A percentile compares a stretch with the other conserved stretches of the same genome.
phyloP scores from a whole-genome alignment of 2,888 invertebrate genomes.

The Scelioninae gen. 2 region DNA sequence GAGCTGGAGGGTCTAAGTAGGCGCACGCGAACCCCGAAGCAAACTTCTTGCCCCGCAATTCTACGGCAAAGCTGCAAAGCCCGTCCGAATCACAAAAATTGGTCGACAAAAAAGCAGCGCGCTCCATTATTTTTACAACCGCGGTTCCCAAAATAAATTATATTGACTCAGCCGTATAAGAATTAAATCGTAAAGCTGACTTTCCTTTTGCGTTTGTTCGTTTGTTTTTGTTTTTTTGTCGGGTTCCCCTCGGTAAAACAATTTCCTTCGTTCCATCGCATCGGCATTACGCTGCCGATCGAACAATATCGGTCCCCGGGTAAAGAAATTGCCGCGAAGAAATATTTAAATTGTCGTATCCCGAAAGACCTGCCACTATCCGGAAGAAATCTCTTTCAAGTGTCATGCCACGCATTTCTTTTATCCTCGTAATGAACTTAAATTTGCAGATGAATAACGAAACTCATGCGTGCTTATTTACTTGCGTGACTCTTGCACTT shows the following conservation, averaged over 20 bases:
- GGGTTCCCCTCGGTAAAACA: conserved; percentile 1
- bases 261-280: conserved; percentile 6
- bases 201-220: no score
- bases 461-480: conserved; percentile 54
- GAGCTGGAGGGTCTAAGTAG: conserved; percentile 70
- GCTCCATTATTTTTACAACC: conserved; percentile 36
- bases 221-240: neutral
- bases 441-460: conserved; percentile 52
- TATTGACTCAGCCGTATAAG: conserved; percentile 34
- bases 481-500: conserved; percentile 69
- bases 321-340: no score
- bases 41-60: conserved; percentile 35
- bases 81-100: conserved; percentile 39
- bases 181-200: conserved; percentile 47
- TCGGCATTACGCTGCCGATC: neutral
- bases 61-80: conserved; percentile 30
- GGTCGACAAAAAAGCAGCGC: conserved; percentile 27
- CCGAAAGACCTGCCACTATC: conserved; percentile 13
- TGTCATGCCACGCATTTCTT: conserved; percentile 42
- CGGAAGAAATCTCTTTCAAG: conserved; percentile 39
- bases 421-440: conserved; percentile 42
- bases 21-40: conserved; percentile 69
- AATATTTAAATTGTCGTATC: conserved; percentile 25
- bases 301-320: conserved; percentile 3
- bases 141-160: conserved; percentile 34